Percentiles rank a stretch among this genome's conserved stretches.
Evolutionary conservation across 2,113 vertebrate species (phyloP).

Genomic region (Struthio camelus): DNA sequence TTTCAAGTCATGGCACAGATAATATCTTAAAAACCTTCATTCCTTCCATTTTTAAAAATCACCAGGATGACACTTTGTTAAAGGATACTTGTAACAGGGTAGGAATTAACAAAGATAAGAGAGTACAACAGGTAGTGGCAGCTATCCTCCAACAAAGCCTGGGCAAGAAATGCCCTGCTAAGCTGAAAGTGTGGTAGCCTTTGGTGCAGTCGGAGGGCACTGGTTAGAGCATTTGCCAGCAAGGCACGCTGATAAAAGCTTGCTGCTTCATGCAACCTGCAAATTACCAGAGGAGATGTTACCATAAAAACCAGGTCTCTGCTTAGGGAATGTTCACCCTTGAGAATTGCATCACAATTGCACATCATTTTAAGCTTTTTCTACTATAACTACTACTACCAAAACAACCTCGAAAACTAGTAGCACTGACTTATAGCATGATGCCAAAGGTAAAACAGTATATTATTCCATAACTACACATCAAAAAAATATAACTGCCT

Average conservation of each 20-base stretch:
- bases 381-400: not conserved
- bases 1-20: not conserved
- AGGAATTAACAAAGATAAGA: conserved; percentile 98
- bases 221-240: conserved; percentile 96
- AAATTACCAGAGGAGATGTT: conserved; percentile 71
- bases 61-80: not conserved
- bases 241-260: conserved; percentile 98
- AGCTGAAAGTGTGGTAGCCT: conserved; percentile 94
- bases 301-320: conserved; percentile 59
- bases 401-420: not conserved
- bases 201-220: conserved; percentile 94
- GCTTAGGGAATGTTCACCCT: conserved; percentile 46
- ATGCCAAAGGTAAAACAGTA: not conserved
- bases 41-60: not conserved
- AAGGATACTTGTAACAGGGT: conserved; percentile 99
- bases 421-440: not conserved
- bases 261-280: conserved; percentile 91
- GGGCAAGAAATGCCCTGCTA: conserved; percentile 91
- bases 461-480: not conserved
- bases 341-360: conserved; percentile 73
- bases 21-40: no score
- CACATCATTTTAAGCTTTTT: conserved; percentile 25
- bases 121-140: conserved; percentile 98
- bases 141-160: conserved; percentile 96
- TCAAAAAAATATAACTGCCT: not conserved